These are phyloP conservation scores for Sebastes dallii DNA, from an alignment of 2,797 vertebrate genomes.

Conservation along the genomic window DNA sequence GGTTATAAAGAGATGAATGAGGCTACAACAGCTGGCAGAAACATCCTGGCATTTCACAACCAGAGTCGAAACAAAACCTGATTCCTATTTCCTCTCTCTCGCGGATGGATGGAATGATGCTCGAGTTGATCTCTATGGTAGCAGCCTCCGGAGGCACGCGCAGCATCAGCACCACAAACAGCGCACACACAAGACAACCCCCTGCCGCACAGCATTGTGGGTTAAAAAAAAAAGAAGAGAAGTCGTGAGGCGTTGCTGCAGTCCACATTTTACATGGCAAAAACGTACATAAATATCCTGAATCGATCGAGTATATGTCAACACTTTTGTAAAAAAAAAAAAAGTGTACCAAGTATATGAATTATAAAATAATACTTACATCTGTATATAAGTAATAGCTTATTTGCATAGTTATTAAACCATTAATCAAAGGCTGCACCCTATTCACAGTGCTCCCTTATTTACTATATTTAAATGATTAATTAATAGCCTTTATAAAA, in stretches of 20 bases:
- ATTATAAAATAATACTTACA: background rate
- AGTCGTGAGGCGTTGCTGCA: slow-evolving; percentile 80
- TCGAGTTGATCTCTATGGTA: slow-evolving; percentile 58
- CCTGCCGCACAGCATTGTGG: slow-evolving; percentile 86
- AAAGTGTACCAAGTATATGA: background rate
- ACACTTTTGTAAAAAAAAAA: background rate
- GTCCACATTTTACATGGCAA: slow-evolving; percentile 30
- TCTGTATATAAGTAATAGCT: background rate
- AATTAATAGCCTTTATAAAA: background rate
- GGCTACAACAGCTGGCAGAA: background rate
- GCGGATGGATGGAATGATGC: slow-evolving; percentile 58
- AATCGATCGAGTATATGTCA: background rate
- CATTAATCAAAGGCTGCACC: background rate
- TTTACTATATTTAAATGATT: background rate
- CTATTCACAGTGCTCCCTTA: background rate
- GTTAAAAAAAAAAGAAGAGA: slow-evolving; percentile 59
- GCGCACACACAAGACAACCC: slow-evolving; percentile 65
- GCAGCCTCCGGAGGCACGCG: slow-evolving; percentile 71
- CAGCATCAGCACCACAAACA: slow-evolving; percentile 90
- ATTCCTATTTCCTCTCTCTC: no score
- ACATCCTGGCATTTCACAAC: slow-evolving; percentile 1
- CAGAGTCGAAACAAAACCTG: background rate
- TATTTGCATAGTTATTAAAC: background rate
- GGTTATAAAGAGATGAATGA: background rate
- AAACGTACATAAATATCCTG: background rate